phyloP scores from a whole-genome alignment of 2,797 vertebrate species.

The Muscicapa striata region DNA sequence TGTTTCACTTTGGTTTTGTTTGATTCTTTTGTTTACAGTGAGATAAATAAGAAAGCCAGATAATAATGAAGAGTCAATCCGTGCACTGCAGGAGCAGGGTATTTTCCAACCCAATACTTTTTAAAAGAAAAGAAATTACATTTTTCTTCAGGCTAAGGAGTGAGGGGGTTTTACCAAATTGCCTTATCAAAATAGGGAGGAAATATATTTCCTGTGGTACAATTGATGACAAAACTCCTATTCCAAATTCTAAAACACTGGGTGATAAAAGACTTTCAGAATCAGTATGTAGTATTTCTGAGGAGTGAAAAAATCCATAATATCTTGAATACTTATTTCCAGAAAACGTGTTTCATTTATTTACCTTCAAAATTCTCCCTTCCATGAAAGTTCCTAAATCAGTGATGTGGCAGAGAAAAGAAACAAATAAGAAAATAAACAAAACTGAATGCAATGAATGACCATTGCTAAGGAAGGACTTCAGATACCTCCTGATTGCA shows the following conservation, averaged over 20 bases:
- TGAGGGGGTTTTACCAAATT: accelerated
- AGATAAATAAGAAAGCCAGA: background rate
- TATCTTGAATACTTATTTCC: background rate
- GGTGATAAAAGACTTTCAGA: background rate
- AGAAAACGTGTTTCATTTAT: background rate
- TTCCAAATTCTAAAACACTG: background rate
- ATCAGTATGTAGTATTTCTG: background rate
- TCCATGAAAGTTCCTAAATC: background rate
- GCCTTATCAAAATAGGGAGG: background rate
- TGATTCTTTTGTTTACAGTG: background rate
- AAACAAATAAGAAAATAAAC: background rate
- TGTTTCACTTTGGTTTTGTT: background rate
- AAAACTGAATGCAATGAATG: background rate
- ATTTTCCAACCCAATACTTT: background rate
- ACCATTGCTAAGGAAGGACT: background rate
- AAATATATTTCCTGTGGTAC: background rate
- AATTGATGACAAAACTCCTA: background rate
- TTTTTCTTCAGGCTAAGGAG: background rate
- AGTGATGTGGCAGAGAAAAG: background rate
- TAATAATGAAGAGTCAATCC: background rate
- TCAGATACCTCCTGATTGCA: background rate
- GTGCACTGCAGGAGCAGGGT: background rate
- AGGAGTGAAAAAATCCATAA: background rate
- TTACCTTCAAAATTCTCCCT: background rate
- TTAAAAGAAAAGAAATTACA: background rate